Evolutionary conservation across 2,888 invertebrate species (phyloP), one percentile per base, ranked within the genome.

Genomic region (Amiota communis): DNA sequence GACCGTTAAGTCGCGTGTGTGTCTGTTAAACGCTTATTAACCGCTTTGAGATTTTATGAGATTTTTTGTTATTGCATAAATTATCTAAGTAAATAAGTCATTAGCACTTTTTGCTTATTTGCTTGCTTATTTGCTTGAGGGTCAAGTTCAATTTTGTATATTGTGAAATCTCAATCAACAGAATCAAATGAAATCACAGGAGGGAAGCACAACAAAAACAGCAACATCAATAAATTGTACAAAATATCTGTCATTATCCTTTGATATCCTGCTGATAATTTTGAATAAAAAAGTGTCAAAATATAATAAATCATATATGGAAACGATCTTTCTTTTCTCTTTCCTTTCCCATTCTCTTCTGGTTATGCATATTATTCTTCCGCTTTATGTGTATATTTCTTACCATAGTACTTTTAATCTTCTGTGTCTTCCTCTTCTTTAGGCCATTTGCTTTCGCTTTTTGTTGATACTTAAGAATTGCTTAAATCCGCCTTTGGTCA

Each of bases 201-300:
- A 46, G 36, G 48, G 15, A 15, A 17, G 8, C 46, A 49, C 17
- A 13, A 67, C 64, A 64, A 46, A 15, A 48, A 53, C 20, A n/a
- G n/a, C n/a, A n/a, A n/a, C n/a, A n/a, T n/a, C n/a, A n/a, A 53
- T 73, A 80, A 81, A 81, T 74, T 78, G 80, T 74, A 79, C 76
- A 84, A 83, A 83, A 83, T 63, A 36, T 36, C 6, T 6, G 36
- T 36, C 6, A 23, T 36, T 2, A 36, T 47, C 64, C 17, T 48
- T 48, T 64, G 9, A 17, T 64, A 3, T 64, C 64, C 64, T 65
- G 64, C 64, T 65, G 64, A 65, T 65, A 65, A 65, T n/a, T n/a
- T 13, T 65, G n/a, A 65, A 57, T 17, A 65, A 48, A 36, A 57
- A 85, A 83, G 83, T 83, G 84, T 79, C 76, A 74, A 56, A 56